Evolutionary conservation across 2,797 vertebrate species (phyloP), one percentile per base, ranked within the genome.

Genomic region (Oreonectes daqikongensis): DNA sequence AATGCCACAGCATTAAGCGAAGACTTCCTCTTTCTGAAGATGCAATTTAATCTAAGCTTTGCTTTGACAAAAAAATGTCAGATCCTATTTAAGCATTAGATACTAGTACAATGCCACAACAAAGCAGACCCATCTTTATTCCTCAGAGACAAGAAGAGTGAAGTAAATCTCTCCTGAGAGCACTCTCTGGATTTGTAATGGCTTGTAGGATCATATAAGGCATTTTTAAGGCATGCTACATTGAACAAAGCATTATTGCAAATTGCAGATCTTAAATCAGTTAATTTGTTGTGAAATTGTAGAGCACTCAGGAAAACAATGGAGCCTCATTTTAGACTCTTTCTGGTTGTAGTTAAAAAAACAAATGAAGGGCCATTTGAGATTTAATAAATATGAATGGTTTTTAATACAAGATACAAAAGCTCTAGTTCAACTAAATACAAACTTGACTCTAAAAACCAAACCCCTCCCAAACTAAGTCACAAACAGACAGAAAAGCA

Each of bases 161-260:
- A 75, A 59, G 61, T 42, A 30, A 67, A 59, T 42, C 38, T 66
- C 61, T 74, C 46, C 60, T 55, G 11, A 32, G 35, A 55, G 17
- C 53, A 17, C 5, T 63, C n/a, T 38, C 5, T 42, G 38, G 24
- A 66, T 44, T 65, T 18, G 40, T 42, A 65, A 65, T 53, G 22
- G 48, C 35, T 42, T 44, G 35, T 35, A 46, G 26, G 38, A 67
- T 57, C 59, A n/a, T 35, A 46, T 46, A 75, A 67, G 52, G 40
- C 0, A 67, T 44, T 44, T 57, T 57, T 48, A 67, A 18, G 14
- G 1, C 52, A 22, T 0, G n/a, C 30, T 53, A 40, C 11, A 61
- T 28, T 63, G 9, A 69, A 48, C 24, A 52, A 70, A 42, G n/a
- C 57, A 18, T 59, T 44, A n/a, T 1, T 46, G 35, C 18, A 57